phyloP scores from a whole-genome alignment of 2,113 vertebrate genomes.

The Gymnorhina tibicen region DNA sequence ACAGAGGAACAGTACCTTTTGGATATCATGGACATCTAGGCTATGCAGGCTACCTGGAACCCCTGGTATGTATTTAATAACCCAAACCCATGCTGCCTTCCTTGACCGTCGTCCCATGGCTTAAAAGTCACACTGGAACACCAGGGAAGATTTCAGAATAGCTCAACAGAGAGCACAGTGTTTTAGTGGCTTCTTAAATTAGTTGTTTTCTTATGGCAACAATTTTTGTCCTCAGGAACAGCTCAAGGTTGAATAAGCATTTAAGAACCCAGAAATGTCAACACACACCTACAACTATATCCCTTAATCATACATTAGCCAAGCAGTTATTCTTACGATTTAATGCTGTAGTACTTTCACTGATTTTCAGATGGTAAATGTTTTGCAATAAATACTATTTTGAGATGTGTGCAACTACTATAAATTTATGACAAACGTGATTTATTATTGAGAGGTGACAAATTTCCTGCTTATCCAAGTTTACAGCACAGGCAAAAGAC shows the following conservation, averaged over 20 bases:
- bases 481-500: neutral
- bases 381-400: neutral
- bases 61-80: neutral
- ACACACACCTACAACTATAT: neutral
- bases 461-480: neutral
- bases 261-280: neutral
- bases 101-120: rapidly evolving
- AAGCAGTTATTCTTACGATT: neutral
- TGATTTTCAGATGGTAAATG: neutral
- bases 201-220: neutral
- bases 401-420: neutral
- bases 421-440: neutral
- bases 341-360: neutral
- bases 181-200: neutral
- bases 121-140: neutral
- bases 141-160: neutral
- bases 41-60: neutral
- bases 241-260: neutral
- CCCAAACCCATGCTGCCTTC: neutral
- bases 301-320: neutral
- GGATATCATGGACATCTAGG: neutral
- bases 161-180: neutral
- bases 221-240: neutral
- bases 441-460: neutral
- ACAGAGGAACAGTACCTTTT: neutral